Evolutionary conservation across 1,140 invertebrate species (phyloP), one percentile per base, ranked within the genome.

Genomic region (Schlechtendalia chinensis): DNA sequence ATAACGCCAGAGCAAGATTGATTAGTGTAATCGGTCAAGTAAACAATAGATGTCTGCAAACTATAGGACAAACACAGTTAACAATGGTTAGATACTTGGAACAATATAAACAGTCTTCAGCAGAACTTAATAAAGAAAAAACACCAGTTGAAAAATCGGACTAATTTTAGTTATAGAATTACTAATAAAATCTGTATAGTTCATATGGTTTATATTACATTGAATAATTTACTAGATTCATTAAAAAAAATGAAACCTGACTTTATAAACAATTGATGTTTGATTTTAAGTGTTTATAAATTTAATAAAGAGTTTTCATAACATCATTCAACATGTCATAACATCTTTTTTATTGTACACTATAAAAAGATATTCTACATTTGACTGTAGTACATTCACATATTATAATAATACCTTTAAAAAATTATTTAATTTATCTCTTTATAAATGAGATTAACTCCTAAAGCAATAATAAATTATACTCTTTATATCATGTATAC

Each of bases 1-100:
- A 82, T 17, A 82, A 82, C 29, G 84, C 82, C 0, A 82, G 83
- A 75, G 83, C 83, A 59, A 82, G 82, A 56, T 39, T 84, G 2
- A 82, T 83, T 27, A 58, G 82, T 45, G 59, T 81, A n/a, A 69
- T 84, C 11, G 12, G 45, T n/a, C 54, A 79, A 79, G 27, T 50
- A 59, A 79, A 79, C 16, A 59, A 61, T 47, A 79, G 58, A 47
- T 79, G 75, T 47, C 27, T 79, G 22, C 56, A 79, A 8, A 79
- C 54, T 14, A 79, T 79, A 61, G 75, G 75, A 63, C 75, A 79
- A 50, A 79, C 75, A 47, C 75, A 79, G 17, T 59, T 79, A 29
- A 61, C 75, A 61, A 79, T 79, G 75, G 58, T 61, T 27, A 58
- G 39, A 19, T 79, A 79, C 22, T 79, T 79, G 39, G 75, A 79